Evolutionary conservation across 1,140 invertebrate genomes (phyloP).

Genomic region (Sarcophaga peregrina): DNA sequence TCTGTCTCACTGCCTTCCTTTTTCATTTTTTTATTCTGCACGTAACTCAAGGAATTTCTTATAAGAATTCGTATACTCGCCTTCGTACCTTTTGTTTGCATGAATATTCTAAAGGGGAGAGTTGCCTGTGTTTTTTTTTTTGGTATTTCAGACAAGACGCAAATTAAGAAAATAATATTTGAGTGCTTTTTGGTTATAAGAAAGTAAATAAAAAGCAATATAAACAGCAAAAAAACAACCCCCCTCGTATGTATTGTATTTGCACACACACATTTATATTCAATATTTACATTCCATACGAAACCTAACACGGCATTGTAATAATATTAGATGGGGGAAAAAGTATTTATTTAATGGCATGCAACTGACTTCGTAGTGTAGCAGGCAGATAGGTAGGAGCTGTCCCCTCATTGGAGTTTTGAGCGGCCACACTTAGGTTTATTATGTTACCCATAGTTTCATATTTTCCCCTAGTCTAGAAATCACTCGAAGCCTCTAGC

Average conservation of each 20-base stretch:
- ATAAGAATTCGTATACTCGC: conserved; percentile 11
- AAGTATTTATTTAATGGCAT: background rate
- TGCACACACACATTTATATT: no score
- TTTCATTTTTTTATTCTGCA: no score
- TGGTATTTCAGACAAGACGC: background rate
- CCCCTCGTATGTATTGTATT: background rate
- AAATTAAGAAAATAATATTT: conserved; percentile 17
- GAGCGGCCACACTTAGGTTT: no score
- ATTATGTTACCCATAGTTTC: no score
- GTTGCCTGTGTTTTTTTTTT: background rate
- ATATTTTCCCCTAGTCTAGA: no score
- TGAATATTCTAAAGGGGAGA: background rate
- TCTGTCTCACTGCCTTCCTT: no score
- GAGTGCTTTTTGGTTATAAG: background rate
- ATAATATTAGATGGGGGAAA: background rate
- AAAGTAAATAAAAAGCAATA: background rate
- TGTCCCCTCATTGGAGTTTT: no score
- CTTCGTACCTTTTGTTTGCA: background rate
- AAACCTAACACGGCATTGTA: background rate
- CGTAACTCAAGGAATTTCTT: conserved; percentile 26
- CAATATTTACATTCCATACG: background rate
- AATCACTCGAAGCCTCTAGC: no score
- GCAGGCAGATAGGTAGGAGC: no score
- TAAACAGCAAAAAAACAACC: background rate
- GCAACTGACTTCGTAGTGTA: no score